These are phyloP conservation scores for Lathamus discolor DNA, from an alignment of 2,113 vertebrate genomes.

Conservation along the genomic window DNA sequence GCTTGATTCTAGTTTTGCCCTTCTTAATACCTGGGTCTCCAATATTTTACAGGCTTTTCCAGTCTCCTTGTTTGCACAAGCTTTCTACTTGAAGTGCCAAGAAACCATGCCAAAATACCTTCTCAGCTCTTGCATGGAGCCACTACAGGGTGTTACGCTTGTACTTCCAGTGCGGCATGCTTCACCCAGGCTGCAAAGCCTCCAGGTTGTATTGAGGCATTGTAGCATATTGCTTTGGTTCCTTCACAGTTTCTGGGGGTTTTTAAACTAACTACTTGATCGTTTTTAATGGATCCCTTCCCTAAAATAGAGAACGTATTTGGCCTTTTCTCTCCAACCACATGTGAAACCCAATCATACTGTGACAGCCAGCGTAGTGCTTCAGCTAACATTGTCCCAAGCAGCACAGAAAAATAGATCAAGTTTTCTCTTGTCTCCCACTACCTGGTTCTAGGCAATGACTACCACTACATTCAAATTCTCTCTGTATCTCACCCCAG, in stretches of 20 bases:
- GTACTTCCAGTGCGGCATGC: not conserved
- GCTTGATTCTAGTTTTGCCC: not conserved
- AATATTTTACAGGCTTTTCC: not conserved
- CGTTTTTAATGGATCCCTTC: too few species aligned
- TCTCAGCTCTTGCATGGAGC: not conserved
- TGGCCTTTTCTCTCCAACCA: too few species aligned
- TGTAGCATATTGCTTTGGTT: not conserved
- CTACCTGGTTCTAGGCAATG: too few species aligned
- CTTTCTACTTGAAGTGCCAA: not conserved
- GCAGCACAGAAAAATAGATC: too few species aligned
- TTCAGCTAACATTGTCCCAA: too few species aligned
- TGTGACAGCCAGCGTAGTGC: too few species aligned
- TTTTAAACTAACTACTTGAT: not conserved
- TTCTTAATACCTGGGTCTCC: not conserved
- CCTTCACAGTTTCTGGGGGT: not conserved
- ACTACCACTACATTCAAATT: too few species aligned
- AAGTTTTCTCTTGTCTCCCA: too few species aligned
- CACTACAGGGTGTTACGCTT: not conserved
- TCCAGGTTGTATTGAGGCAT: not conserved
- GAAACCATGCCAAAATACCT: not conserved
- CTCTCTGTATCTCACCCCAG: too few species aligned
- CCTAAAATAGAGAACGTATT: too few species aligned
- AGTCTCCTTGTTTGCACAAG: not conserved
- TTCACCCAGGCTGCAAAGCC: not conserved
- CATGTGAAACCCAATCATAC: too few species aligned